Evolutionary conservation across 37 sponge, comb jelly and placozoan species (phyloP).

Genomic region (Tethya wilhelma): DNA sequence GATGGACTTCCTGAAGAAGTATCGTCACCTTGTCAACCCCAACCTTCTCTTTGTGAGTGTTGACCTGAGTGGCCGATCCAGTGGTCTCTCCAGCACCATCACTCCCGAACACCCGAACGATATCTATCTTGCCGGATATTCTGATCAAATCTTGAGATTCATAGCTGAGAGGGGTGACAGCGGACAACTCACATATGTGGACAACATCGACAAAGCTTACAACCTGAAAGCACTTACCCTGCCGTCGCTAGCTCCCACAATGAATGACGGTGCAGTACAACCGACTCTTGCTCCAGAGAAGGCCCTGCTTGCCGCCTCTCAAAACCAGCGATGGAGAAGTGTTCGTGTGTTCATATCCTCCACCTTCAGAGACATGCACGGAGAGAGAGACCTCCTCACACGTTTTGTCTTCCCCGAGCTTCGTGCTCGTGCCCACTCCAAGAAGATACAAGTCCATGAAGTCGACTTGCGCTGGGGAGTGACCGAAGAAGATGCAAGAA

Average conservation of each 20-base stretch:
- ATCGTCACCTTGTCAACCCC: conserved; percentile 86
- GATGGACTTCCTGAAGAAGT: conserved; percentile 83
- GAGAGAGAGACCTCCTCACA: conserved; percentile 94
- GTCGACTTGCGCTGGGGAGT: conserved; percentile 99
- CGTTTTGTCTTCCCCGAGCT: conserved; percentile 94
- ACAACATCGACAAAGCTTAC: conserved; percentile 93
- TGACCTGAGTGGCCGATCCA: conserved; percentile 75
- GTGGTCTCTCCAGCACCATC: conserved; percentile 57
- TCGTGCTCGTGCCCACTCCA: conserved; percentile 70
- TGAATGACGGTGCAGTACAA: background rate
- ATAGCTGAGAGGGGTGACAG: conserved; percentile 94
- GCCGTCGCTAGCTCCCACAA: conserved; percentile 50
- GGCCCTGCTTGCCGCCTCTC: conserved; percentile 39
- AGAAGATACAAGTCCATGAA: conserved; percentile 84
- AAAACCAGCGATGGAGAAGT: conserved; percentile 74
- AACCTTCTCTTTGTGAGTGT: conserved; percentile 95
- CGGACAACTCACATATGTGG: conserved; percentile 89
- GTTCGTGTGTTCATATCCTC: conserved; percentile 96
- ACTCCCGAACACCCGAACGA: conserved; percentile 88
- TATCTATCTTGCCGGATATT: conserved; percentile 91
- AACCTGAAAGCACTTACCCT: conserved; percentile 65
- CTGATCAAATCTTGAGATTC: conserved; percentile 96
- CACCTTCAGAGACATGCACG: conserved; percentile 97
- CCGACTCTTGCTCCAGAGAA: conserved; percentile 43
- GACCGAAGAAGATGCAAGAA: conserved; percentile 86